Evolutionary conservation across 2,113 vertebrate species (phyloP).

Genomic region (Scalopus aquaticus): DNA sequence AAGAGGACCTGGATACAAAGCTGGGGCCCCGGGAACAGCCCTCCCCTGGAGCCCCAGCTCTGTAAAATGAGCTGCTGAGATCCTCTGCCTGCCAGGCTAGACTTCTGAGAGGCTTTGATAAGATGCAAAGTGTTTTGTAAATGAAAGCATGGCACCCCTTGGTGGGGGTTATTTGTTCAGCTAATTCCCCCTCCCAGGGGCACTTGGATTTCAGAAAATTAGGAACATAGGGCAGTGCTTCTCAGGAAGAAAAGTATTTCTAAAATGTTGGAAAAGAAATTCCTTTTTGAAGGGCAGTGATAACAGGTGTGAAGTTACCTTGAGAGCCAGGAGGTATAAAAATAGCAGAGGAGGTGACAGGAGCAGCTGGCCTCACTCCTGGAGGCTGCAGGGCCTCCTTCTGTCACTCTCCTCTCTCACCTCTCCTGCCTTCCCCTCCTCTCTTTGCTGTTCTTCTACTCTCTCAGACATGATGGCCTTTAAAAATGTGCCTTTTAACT

Average conservation of each 20-base stretch:
- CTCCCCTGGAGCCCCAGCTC: not conserved
- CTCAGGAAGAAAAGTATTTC: not conserved
- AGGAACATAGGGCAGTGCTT: not conserved
- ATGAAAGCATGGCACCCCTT: not conserved
- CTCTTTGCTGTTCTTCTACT: not conserved
- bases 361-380: slow-evolving; percentile 64
- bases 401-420: slow-evolving; percentile 10
- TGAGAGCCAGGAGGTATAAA: slow-evolving; percentile 36
- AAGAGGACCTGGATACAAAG: not conserved
- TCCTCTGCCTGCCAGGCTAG: not conserved
- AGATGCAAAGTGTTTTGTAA: not conserved
- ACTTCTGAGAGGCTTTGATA: not conserved
- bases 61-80: not conserved
- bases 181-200: not conserved
- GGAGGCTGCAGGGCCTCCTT: slow-evolving; percentile 49
- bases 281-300: slow-evolving; percentile 63
- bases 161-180: not conserved
- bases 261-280: slow-evolving; percentile 50
- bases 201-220: not conserved
- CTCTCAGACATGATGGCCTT: not conserved
- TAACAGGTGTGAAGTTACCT: slow-evolving; percentile 41
- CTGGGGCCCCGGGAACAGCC: not conserved
- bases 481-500: not conserved
- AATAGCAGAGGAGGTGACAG: slow-evolving; percentile 55
- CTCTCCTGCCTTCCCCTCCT: not conserved